These are phyloP conservation scores for Cydia splendana DNA, from an alignment of 1,140 invertebrate species.

Conservation along the genomic window DNA sequence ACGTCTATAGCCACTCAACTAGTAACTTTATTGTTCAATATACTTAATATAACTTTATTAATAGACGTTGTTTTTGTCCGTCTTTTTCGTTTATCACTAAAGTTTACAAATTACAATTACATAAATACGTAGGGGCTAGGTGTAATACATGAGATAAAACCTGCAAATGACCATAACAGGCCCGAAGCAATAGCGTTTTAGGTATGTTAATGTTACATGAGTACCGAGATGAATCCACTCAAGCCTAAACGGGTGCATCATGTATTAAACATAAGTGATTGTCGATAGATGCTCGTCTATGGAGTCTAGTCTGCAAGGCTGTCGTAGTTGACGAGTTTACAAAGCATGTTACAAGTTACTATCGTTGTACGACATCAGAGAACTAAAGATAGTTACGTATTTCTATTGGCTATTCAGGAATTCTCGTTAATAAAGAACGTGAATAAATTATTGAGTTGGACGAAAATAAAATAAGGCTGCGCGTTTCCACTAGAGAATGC, in stretches of 20 bases:
- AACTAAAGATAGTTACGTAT: neutral
- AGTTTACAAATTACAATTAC: neutral
- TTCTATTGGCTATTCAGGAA: neutral
- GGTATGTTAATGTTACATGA: conserved; percentile 10
- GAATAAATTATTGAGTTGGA: no score
- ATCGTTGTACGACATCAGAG: neutral
- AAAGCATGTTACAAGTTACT: neutral
- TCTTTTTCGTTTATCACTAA: neutral
- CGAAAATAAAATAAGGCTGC: no score
- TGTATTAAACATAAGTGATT: conserved; percentile 24
- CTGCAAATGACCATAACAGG: neutral
- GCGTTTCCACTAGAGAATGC: no score
- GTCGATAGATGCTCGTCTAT: conserved; percentile 1
- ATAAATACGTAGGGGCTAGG: neutral
- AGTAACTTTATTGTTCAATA: no score
- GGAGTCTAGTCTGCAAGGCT: neutral
- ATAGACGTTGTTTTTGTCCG: neutral
- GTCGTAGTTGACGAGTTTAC: conserved; percentile 13
- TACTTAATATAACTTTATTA: neutral
- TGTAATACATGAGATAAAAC: conserved; percentile 2
- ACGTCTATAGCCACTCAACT: no score
- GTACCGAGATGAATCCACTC: neutral
- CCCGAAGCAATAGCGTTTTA: neutral
- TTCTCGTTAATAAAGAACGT: no score
- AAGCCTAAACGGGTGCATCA: conserved; percentile 23